Base-by-base conservation (phyloP, 2,888 invertebrate species). In the Cerceris rybyensis region DNA sequence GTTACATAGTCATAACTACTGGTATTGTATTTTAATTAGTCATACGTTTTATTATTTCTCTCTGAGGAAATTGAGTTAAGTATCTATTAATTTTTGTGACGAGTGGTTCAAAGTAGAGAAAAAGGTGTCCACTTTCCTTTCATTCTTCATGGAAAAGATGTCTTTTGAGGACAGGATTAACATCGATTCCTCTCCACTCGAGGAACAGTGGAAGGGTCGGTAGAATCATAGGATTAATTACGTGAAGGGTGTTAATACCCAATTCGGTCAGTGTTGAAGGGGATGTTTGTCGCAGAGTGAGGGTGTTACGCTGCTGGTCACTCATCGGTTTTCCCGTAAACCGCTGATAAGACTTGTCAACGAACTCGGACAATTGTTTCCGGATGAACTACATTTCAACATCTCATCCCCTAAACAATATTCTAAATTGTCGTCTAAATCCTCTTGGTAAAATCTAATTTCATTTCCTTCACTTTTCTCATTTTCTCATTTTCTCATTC, bases 211-310 rank as follows among this genome's bases (percentile, higher is more conserved):
- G 84, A 85, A 83, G 87, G 89, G 87, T 88, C 90, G 88, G 87
- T 86, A 81, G 89, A 90, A 89, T 91, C 89, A 90, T 82, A 81
- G 92, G 92, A 92, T 92, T 92, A 91, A 92, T 91, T 90, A 91
- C 88, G 86, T 81, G 87, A 84, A 89, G 90, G 91, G 92, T 86
- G 92, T 88, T 92, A 89, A 92, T 91, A 87, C 89, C 84, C 87
- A 82, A 90, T 89, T 92, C 88, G 88, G 86, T 82, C 84, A 86
- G 81, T 59, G 82, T 54, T 76, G 86, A 88, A 86, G 88, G 88
- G 90, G 88, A 86, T 83, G 80, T 82, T 86, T 67, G 83, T 84
- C 68, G 81, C 69, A 75, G 86, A 75, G 76, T 81, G 82, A 86
- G 82, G 84, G 82, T 83, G 80, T 83, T 60, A 73, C 78, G 70